These are phyloP conservation scores for Sinocyclocheilus anophthalmus DNA, from an alignment of 2,113 vertebrate genomes.

Conservation along the genomic window DNA sequence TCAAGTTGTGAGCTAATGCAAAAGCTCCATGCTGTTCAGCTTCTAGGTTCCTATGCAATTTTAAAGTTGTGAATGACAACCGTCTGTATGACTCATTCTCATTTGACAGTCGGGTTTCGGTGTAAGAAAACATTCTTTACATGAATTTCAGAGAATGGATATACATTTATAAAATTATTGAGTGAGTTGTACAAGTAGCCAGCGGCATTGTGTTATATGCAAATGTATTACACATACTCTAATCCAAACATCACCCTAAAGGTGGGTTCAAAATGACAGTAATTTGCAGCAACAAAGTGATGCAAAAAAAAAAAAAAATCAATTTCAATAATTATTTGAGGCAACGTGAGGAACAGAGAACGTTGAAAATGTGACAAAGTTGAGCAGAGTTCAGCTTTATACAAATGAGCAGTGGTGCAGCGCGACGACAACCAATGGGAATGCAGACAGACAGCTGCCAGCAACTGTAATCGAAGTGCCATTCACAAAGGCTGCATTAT, in stretches of 20 bases:
- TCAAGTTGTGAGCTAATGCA: background rate
- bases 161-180: background rate
- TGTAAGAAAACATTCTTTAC: background rate
- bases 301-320: background rate
- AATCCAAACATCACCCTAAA: background rate
- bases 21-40: conserved; percentile 11
- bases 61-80: conserved; percentile 7
- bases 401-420: background rate
- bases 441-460: background rate
- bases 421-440: background rate
- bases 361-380: background rate
- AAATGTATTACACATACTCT: background rate
- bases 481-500: background rate
- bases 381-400: background rate
- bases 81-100: background rate
- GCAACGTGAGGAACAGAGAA: background rate
- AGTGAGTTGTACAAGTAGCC: background rate
- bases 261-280: background rate
- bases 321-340: background rate
- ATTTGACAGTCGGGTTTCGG: background rate
- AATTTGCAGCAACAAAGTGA: background rate
- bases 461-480: background rate
- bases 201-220: background rate
- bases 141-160: background rate
- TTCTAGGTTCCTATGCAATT: conserved; percentile 22